phyloP scores from a whole-genome alignment of 2,888 invertebrate species.

The Beris chalybata region DNA sequence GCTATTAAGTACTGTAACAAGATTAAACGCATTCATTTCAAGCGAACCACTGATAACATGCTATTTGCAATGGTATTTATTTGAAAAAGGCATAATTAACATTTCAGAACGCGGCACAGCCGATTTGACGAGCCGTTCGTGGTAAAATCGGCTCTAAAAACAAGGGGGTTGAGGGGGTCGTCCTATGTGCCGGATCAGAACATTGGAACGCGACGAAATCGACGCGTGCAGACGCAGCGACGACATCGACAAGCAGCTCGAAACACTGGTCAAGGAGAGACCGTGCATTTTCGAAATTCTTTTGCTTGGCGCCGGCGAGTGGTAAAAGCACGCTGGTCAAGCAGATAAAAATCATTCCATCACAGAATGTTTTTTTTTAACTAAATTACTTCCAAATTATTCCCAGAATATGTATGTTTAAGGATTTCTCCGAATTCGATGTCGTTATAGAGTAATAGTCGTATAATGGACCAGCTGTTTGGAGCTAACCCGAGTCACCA shows the following conservation, averaged over 20 bases:
- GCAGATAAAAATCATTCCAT: constrained; percentile 72
- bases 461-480: too few species aligned
- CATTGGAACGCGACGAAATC: constrained; percentile 63
- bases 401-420: too few species aligned
- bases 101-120: neutral
- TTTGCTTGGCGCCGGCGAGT: constrained; percentile 67
- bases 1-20: too few species aligned
- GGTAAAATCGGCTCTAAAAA: neutral
- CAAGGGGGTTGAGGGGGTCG: too few species aligned
- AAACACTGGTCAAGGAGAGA: constrained; percentile 62
- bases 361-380: too few species aligned
- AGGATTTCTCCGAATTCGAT: too few species aligned
- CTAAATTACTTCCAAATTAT: too few species aligned
- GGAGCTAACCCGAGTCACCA: too few species aligned
- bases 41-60: too few species aligned
- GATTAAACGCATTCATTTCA: too few species aligned
- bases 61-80: neutral
- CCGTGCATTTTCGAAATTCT: constrained; percentile 66
- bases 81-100: neutral
- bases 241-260: constrained; percentile 64
- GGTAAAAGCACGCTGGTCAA: constrained; percentile 70
- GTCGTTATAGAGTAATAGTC: too few species aligned
- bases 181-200: too few species aligned
- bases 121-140: neutral
- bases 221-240: constrained; percentile 63